Evolutionary conservation across 2,113 vertebrate species (phyloP).

Genomic region (Antechinus stuartii): DNA sequence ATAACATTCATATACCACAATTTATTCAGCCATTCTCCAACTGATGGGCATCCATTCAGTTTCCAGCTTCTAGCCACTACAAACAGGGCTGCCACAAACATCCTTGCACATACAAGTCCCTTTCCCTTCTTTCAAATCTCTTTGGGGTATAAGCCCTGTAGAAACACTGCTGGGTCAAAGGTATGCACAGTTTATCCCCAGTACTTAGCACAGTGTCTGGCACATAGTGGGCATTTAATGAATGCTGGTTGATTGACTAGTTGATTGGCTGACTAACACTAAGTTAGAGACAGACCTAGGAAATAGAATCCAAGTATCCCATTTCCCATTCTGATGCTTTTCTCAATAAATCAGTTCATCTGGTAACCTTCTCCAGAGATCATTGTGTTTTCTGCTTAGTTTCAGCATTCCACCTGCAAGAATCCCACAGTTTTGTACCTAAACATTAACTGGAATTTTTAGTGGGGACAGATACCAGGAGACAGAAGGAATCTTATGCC

Average conservation of each 20-base stretch:
- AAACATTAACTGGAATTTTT: conserved; percentile 60
- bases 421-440: neutral
- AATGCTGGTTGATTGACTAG: neutral
- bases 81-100: too few species aligned
- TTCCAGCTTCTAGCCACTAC: too few species aligned
- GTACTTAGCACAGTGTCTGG: neutral
- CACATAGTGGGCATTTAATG: neutral
- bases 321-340: neutral
- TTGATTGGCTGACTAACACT: neutral
- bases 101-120: too few species aligned
- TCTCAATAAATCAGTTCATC: neutral
- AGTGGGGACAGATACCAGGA: conserved; percentile 4
- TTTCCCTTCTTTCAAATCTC: too few species aligned
- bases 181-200: neutral
- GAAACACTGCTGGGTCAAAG: too few species aligned
- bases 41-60: too few species aligned
- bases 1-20: too few species aligned
- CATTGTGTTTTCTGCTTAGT: neutral
- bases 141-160: too few species aligned
- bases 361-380: neutral
- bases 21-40: too few species aligned
- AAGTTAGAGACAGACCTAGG: neutral
- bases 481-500: conserved; percentile 62
- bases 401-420: neutral
- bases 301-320: neutral